Evolutionary conservation across 2,888 invertebrate genomes (phyloP).

Genomic region (Apamea monoglypha): DNA sequence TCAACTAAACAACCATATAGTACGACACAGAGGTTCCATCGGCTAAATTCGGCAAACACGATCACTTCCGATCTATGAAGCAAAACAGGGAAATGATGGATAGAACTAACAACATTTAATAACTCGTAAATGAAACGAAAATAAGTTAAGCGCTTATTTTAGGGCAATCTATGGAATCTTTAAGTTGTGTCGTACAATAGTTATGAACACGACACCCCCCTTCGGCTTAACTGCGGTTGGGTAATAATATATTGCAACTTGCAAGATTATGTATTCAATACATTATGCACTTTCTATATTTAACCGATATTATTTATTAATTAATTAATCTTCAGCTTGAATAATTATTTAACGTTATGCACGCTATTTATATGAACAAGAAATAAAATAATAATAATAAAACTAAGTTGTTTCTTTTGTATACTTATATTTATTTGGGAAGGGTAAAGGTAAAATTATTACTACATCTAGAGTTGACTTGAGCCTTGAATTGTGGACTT

Average conservation of each 20-base stretch:
- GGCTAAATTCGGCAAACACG: neutral
- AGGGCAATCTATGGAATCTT: no score
- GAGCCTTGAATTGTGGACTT: slow-evolving; percentile 85
- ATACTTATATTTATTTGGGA: slow-evolving; percentile 37
- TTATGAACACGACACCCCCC: neutral
- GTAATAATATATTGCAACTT: slow-evolving; percentile 10
- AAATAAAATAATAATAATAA: slow-evolving; percentile 54
- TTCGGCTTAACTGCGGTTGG: neutral
- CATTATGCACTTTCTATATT: slow-evolving; percentile 12
- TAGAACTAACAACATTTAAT: neutral
- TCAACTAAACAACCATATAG: slow-evolving; percentile 88
- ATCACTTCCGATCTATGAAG: neutral
- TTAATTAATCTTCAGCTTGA: slow-evolving; percentile 16
- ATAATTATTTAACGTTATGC: slow-evolving; percentile 35
- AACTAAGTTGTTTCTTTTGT: slow-evolving; percentile 12
- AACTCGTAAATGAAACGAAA: neutral
- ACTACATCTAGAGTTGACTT: slow-evolving; percentile 81
- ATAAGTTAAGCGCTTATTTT: no score
- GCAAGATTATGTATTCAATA: slow-evolving; percentile 11
- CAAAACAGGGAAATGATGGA: neutral
- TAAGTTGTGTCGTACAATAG: neutral
- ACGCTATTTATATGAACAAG: slow-evolving; percentile 47
- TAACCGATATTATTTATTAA: slow-evolving; percentile 42
- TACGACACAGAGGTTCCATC: neutral
- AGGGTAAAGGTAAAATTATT: neutral